Evolutionary conservation across 2,888 invertebrate genomes (phyloP), one percentile per base, ranked within the genome.

Genomic region (Caenorhabditis angaria): DNA sequence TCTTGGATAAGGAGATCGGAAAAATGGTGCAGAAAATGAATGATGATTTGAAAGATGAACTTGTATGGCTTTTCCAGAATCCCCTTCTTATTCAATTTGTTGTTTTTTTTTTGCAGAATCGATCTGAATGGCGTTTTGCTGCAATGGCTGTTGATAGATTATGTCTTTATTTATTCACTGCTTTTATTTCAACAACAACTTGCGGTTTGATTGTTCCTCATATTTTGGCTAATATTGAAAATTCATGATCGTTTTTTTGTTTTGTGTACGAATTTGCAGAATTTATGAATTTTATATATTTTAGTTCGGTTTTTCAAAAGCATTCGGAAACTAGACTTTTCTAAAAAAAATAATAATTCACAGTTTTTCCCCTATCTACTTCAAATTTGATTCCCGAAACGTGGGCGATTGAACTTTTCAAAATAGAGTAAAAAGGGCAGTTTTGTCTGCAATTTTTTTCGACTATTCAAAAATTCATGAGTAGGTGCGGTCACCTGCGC

Each of bases 81-180:
- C 22, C 12, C 27, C n/a, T 32, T 22, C 53, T 22, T 22, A 10
- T 6, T 25, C 18, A 14, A 51, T 29, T 24, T 35, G n/a, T 27
- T 20, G 32, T 27, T 14, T 35, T 57, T 57, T 57, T 41, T 32
- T 1, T n/a, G 48, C 68, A 77, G 76, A 63, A 61, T 6, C 67
- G 66, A 6, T 78, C 77, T 3, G 77, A 82, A 61, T 80, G 77
- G 78, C 66, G 75, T 24, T 85, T 83, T 70, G 82, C 80, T 0
- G 83, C 84, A 5, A 83, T 86, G 85, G 85, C 85, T 4, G 83
- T 88, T 10, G 87, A 87, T 61, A 60, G 88, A 5, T 68, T 88
- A 22, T 87, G 87, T 66, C 78, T 87, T 35, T 85, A 83, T 70
- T 61, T 87, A 24, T 87, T 87, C 74, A 78, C 86, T 1, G 61